These are phyloP conservation scores for Eueides isabella DNA, from an alignment of 1,140 invertebrate species.

Conservation along the genomic window DNA sequence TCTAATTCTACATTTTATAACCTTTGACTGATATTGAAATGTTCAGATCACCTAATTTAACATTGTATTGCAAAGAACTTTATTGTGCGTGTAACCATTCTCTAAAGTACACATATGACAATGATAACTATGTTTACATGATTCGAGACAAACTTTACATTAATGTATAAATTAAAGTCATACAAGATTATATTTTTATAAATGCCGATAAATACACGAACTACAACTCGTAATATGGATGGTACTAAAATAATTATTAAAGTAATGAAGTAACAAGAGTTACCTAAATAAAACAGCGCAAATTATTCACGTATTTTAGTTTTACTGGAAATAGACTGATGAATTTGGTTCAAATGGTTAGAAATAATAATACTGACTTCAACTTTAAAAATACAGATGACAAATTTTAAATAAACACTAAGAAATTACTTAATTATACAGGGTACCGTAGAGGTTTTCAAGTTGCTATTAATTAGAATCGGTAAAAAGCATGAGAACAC, in stretches of 20 bases:
- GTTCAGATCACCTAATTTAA: neutral
- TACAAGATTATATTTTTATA: neutral
- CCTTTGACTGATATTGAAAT: no score
- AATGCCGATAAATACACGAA: no score
- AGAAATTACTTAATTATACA: constrained; percentile 62
- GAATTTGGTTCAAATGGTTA: neutral
- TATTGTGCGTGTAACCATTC: neutral
- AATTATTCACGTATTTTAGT: neutral
- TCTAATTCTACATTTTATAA: no score
- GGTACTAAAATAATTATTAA: neutral
- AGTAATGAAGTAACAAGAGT: neutral
- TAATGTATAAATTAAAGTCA: constrained; percentile 28
- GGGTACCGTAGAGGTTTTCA: constrained; percentile 47
- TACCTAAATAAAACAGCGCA: neutral
- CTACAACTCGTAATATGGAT: neutral
- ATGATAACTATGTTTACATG: constrained; percentile 32
- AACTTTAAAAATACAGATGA: neutral
- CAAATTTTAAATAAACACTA: constrained; percentile 52
- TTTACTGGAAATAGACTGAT: neutral
- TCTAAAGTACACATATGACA: constrained; percentile 26
- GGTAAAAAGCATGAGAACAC: constrained; percentile 73
- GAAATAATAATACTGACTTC: neutral
- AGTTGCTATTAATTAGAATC: constrained; percentile 70
- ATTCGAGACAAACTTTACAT: constrained; percentile 35
- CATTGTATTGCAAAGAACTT: neutral